A percentile compares a stretch with the other conserved stretches of the same genome.
Conservation (phyloP, 2,888 invertebrate genomes). For the Pinctada fucata region DNA sequence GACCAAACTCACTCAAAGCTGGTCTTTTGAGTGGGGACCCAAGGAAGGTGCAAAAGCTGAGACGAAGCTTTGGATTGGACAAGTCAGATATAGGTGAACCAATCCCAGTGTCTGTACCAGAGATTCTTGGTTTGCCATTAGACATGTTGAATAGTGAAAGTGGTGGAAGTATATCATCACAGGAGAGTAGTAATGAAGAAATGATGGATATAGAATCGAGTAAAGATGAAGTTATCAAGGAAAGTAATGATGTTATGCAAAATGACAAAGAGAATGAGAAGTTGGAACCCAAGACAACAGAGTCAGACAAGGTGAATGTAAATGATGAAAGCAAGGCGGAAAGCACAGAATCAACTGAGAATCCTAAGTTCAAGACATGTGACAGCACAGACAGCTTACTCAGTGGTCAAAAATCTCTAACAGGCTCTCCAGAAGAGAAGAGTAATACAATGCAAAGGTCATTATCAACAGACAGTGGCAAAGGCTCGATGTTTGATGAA, state of each 20-base stretch:
- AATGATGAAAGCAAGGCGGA: not conserved
- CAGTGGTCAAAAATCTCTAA: constrained; percentile 50
- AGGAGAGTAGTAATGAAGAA: constrained; percentile 3
- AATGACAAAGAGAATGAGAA: not conserved
- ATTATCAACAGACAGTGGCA: constrained; percentile 64
- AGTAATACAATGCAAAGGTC: constrained; percentile 54
- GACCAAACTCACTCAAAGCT: constrained; percentile 67
- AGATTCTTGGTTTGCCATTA: not conserved
- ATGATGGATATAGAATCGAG: constrained; percentile 2
- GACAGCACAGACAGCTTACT: constrained; percentile 63
- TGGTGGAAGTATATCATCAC: not conserved
- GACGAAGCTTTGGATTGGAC: constrained; percentile 63
- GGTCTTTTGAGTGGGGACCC: constrained; percentile 63
- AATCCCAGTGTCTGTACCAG: constrained; percentile 52
- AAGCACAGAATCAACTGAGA: not conserved
- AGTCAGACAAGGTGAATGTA: not conserved
- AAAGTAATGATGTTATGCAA: constrained; percentile 26
- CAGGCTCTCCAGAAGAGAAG: constrained; percentile 33
- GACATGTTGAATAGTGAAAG: not conserved
- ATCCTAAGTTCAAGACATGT: constrained; percentile 47
- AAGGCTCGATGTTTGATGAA: constrained; percentile 62
- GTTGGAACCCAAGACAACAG: not conserved
- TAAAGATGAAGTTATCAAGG: not conserved
- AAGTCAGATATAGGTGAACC: constrained; percentile 60
- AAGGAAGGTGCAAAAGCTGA: constrained; percentile 53